phyloP scores from a whole-genome alignment of 2,888 invertebrate species.

The Drosophila anomelani region DNA sequence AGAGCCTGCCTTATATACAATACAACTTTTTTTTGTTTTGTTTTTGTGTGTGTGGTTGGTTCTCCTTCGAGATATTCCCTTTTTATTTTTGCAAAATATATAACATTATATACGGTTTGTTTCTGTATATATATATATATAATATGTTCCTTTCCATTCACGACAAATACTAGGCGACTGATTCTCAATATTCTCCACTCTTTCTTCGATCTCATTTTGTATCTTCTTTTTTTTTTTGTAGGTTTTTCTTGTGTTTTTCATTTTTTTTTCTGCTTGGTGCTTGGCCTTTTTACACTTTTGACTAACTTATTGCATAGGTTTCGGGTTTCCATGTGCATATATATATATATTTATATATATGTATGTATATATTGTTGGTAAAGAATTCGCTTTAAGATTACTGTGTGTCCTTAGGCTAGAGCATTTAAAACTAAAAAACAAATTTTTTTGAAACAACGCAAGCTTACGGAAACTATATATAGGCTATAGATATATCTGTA shows the following conservation, averaged over 20 bases:
- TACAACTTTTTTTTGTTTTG: slow-evolving; percentile 68
- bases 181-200: slow-evolving; percentile 46
- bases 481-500: slow-evolving; percentile 47
- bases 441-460: slow-evolving; percentile 76
- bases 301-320: slow-evolving; percentile 76
- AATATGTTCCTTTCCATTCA: slow-evolving; percentile 42
- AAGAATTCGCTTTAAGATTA: slow-evolving; percentile 58
- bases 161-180: slow-evolving; percentile 58
- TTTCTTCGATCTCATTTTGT: slow-evolving; percentile 25
- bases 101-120: slow-evolving; percentile 45
- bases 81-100: slow-evolving; percentile 61
- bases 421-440: slow-evolving; percentile 77
- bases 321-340: slow-evolving; percentile 67
- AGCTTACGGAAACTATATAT: slow-evolving; percentile 68
- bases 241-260: slow-evolving; percentile 24
- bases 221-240: slow-evolving; percentile 27
- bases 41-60: slow-evolving; percentile 42
- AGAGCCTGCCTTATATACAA: slow-evolving; percentile 77
- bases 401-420: slow-evolving; percentile 59
- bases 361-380: slow-evolving; percentile 55
- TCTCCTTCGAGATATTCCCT: slow-evolving; percentile 21
- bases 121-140: slow-evolving; percentile 44
- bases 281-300: slow-evolving; percentile 61
- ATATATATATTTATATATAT: too few relatives aligned
- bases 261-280: slow-evolving; percentile 46